Conservation (phyloP, 2,797 vertebrate species). For the Leptodactylus fallax region DNA sequence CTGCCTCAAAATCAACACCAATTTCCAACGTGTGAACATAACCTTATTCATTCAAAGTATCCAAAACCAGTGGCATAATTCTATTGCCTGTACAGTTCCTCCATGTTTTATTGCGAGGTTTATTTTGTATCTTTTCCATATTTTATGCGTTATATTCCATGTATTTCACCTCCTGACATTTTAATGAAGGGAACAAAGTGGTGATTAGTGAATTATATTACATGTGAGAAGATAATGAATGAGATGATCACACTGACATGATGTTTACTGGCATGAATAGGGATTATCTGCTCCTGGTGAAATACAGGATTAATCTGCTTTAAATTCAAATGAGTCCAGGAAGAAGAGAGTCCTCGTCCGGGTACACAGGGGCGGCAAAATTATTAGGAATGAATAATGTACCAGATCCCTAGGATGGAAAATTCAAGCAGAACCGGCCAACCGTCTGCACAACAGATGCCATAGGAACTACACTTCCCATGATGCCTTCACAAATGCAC, state of each 20-base stretch:
- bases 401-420: slow-evolving; percentile 1
- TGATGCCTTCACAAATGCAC: slow-evolving; percentile 14
- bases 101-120: background rate
- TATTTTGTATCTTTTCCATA: background rate
- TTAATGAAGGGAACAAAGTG: slow-evolving; percentile 27
- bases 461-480: slow-evolving; percentile 26
- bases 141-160: background rate
- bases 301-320: slow-evolving; percentile 40
- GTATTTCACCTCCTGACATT: slow-evolving; percentile 8
- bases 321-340: slow-evolving; percentile 44
- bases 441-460: slow-evolving; percentile 14
- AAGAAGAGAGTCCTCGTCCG: slow-evolving; percentile 33
- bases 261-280: slow-evolving; percentile 54
- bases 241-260: slow-evolving; percentile 35
- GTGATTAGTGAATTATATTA: slow-evolving; percentile 29
- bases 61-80: background rate
- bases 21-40: too few relatives aligned
- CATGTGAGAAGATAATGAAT: slow-evolving; percentile 38
- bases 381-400: slow-evolving; percentile 33
- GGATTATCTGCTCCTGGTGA: slow-evolving; percentile 53
- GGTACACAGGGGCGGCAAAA: slow-evolving; percentile 18
- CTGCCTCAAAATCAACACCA: too few relatives aligned
- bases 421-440: background rate
- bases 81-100: background rate
- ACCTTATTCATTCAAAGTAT: too few relatives aligned